Conservation (phyloP, 2,888 invertebrate species). For the Epinotia demarniana region DNA sequence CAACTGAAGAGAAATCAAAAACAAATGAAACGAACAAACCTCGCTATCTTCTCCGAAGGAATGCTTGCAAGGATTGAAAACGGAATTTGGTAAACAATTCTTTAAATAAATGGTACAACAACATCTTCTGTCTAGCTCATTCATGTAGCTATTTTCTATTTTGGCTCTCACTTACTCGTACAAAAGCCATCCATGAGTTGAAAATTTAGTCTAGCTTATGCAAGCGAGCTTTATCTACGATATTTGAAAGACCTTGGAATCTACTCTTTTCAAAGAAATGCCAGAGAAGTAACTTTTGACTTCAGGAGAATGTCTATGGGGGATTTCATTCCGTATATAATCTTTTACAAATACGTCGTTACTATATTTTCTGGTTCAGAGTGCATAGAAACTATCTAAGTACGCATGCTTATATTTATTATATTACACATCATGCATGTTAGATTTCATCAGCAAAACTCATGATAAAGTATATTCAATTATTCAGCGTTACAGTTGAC, state of each 20-base stretch:
- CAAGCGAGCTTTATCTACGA: slow-evolving; percentile 1
- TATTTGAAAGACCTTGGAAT: background rate
- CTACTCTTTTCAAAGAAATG: background rate
- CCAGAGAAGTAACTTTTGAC: background rate
- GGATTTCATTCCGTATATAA: background rate
- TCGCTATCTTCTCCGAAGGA: slow-evolving; percentile 85
- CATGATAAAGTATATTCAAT: background rate
- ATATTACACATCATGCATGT: background rate
- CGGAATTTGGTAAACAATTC: slow-evolving; percentile 58
- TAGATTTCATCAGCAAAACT: background rate
- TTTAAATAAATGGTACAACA: slow-evolving; percentile 44
- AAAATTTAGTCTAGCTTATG: background rate
- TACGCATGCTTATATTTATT: background rate
- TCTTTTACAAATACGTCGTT: background rate
- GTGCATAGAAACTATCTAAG: background rate
- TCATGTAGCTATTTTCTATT: background rate
- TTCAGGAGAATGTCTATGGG: too few species aligned
- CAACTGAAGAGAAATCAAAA: slow-evolving; percentile 52
- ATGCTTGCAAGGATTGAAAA: slow-evolving; percentile 82
- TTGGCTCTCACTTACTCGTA: background rate
- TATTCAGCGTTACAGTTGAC: too few species aligned
- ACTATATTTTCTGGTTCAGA: background rate
- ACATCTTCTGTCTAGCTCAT: slow-evolving; percentile 21
- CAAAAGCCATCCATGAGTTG: background rate
- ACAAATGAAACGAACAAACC: slow-evolving; percentile 76